A percentile compares a stretch with the other conserved stretches of the same genome.
These are phyloP conservation scores for Thamnaconus septentrionalis DNA, from an alignment of 2,113 vertebrate species.

Conservation along the genomic window DNA sequence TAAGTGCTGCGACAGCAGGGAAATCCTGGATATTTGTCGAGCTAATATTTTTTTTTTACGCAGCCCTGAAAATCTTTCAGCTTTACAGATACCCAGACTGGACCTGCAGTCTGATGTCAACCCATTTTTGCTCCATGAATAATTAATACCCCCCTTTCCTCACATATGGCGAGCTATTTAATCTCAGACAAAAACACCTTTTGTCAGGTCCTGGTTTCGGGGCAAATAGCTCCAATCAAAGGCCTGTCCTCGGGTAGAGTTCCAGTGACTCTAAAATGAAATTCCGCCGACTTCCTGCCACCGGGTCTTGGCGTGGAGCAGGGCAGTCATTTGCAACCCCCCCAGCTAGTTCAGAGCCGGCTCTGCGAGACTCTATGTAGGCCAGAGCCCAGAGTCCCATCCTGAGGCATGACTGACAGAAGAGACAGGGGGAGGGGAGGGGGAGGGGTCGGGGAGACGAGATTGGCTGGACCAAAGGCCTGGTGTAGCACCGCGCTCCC, in stretches of 20 bases:
- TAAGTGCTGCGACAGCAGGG: too few species aligned
- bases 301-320: conserved; percentile 19
- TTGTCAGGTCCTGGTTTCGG: conserved; percentile 49
- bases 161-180: conserved; percentile 52
- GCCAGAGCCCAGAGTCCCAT: conserved; percentile 59
- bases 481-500: conserved; percentile 29
- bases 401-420: conserved; percentile 55
- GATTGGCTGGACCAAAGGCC: conserved; percentile 8
- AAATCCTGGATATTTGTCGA: neutral
- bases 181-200: conserved; percentile 55
- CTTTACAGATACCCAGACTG: conserved; percentile 40
- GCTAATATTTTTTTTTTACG: neutral
- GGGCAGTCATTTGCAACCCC: conserved; percentile 56
- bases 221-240: conserved; percentile 65
- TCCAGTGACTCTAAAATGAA: conserved; percentile 58
- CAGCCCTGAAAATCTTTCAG: conserved; percentile 2
- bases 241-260: conserved; percentile 48
- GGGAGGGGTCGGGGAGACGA: conserved; percentile 6
- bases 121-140: conserved; percentile 56
- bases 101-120: conserved; percentile 48
- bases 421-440: conserved; percentile 24
- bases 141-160: conserved; percentile 44
- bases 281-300: conserved; percentile 50
- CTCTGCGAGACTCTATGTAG: conserved; percentile 58
- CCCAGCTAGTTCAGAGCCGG: conserved; percentile 49